Base-by-base conservation (phyloP, 2,888 invertebrate genomes). In the Teleogryllus oceanicus region DNA sequence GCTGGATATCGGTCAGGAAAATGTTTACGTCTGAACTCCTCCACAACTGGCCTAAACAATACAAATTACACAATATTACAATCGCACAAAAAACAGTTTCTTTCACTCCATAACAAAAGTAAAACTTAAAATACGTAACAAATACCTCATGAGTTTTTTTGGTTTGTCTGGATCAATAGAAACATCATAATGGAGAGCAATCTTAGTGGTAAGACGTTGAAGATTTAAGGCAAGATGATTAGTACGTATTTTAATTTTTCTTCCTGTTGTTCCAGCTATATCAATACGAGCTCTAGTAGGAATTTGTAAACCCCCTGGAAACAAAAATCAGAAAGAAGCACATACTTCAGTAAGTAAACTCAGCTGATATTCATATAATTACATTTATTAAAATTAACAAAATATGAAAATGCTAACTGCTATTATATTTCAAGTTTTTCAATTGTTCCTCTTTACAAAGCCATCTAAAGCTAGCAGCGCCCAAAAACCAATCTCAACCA, bases 171-270 rank as follows among this genome's bases (percentile, higher is more conserved):
- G 94, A 1, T 85, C 88, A 74, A 94, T 89, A 0, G 87, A 88
- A 0, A 96, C 93, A 84, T 98, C 98, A 86, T 98, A 98, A 85
- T 98, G 97, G 84, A 89, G 87, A 0, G 90, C 89, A 0, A 78
- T 49, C 0, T 83, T 83, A 11, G 85, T 82, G 8, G 89, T 87
- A 76, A 90, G 88, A 81, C 89, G 87, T 2, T 83, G 80, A 78
- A 93, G 87, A 12, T 85, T 84, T 82, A 94, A 87, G 24, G 88
- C 86, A 78, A 94, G 86, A 86, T 94, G 93, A 84, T 95, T 95
- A 0, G 92, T 90, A 51, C 90, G 85, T 0, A 93, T 87, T 50
- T 78, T 84, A 0, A 91, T 87, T 5, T 78, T 83, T 11, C 86
- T 86, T 0, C 91, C 90, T n/a, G 11, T 2, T 0, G 84, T 87